Base-by-base conservation (phyloP, 2,113 vertebrate species). In the Epinephelus fuscoguttatus region DNA sequence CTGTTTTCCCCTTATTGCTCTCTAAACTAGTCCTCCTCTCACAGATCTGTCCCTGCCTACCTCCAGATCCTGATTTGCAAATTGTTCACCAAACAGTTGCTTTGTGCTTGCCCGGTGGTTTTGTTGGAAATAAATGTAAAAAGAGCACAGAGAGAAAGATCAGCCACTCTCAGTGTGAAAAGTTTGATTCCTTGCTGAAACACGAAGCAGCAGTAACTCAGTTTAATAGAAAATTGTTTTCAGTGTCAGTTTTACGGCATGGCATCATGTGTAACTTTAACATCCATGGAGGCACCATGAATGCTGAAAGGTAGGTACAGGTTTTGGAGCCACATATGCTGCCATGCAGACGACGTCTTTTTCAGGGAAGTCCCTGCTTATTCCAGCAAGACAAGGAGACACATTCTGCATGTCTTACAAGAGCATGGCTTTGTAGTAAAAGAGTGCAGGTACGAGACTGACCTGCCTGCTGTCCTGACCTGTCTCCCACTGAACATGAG, bases 31-130 rank as follows among this genome's bases (percentile, higher is more conserved):
- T 30, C 57, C 12, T 2, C 7, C 37, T 21, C 37, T 56, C 23
- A n/a, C 61, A 56, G 4, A 66, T 66, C 6, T 12, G 13, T 68
- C 40, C 12, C 1, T 12, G 52, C 8, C 18, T 42, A 1, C 12
- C 5, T 56, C 27, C 53, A 61, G 18, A 6, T 79, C 37, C 66
- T 15, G 33, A 70, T 79, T 64, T 53, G 42, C 63, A 78, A 27
- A 70, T 57, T 62, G 25, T 69, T 73, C 57, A 59, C 23, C 14
- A 37, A 59, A 63, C 53, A 25, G 30, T 59, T 60, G 21, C 53
- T 78, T 70, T 64, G 64, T 47, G 57, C 57, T 70, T 12, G 0
- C 52, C 70, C 66, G 45, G 69, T 57, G 42, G 21, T 60, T 70
- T 21, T 64, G 63, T 53, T 3, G 0, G 18, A 53, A 74, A 40